Percentiles rank a stretch among this genome's conserved stretches.
These are phyloP conservation scores for Chromobotia macracanthus DNA, from an alignment of 2,797 vertebrate genomes.

Conservation along the genomic window DNA sequence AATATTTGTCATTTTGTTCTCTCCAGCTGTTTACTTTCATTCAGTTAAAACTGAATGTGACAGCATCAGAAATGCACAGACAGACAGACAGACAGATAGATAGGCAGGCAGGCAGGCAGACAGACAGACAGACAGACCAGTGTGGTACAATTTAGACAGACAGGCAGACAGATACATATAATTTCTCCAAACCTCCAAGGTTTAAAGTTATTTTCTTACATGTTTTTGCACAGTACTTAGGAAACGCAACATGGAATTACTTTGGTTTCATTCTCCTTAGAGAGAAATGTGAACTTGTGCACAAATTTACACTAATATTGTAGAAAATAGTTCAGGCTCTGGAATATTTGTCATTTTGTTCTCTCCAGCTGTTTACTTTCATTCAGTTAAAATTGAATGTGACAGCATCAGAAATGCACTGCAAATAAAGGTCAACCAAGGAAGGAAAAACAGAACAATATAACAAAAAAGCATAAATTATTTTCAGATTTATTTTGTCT, in stretches of 20 bases:
- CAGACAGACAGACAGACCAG: no score
- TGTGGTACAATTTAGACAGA: no score
- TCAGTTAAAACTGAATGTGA: constrained; percentile 66
- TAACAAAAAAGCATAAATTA: constrained; percentile 44
- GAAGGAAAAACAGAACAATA: constrained; percentile 34
- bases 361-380: constrained; percentile 67
- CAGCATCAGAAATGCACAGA: constrained; percentile 62
- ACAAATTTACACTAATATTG: constrained; percentile 62
- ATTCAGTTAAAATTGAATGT: constrained; percentile 67
- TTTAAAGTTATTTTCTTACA: neutral
- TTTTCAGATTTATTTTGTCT: constrained; percentile 47
- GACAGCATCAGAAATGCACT: constrained; percentile 63
- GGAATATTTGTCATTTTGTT: constrained; percentile 65
- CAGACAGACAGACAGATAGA: no score
- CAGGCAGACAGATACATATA: no score
- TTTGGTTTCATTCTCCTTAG: neutral
- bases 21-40: constrained; percentile 69
- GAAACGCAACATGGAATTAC: neutral
- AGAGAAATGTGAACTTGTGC: constrained; percentile 53
- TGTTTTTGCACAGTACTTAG: neutral
- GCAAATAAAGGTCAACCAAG: constrained; percentile 58
- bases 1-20: constrained; percentile 64
- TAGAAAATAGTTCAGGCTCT: constrained; percentile 50
- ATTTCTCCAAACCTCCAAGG: no score
- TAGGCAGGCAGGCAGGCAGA: no score